A percentile compares a stretch with the other conserved stretches of the same genome.
Conservation (phyloP, 2,797 vertebrate species). For the Atherinosoma microstoma region DNA sequence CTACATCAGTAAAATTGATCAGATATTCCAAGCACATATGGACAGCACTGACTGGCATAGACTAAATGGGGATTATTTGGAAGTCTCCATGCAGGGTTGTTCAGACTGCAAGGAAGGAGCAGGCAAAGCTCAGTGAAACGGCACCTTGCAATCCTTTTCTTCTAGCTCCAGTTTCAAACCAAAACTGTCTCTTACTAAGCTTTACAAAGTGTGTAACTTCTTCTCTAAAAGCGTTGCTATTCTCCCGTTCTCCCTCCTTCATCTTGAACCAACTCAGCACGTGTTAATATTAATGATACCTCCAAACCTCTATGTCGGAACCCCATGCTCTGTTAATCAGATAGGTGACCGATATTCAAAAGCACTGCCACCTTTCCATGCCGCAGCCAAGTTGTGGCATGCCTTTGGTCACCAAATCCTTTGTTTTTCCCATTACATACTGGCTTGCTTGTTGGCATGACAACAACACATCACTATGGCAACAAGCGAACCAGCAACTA, state of each 20-base stretch:
- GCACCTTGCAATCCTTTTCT: constrained; percentile 41
- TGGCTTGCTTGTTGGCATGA: constrained; percentile 72
- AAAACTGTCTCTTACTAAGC: constrained; percentile 54
- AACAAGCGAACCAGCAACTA: constrained; percentile 66
- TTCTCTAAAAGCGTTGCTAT: constrained; percentile 35
- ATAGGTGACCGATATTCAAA: constrained; percentile 52
- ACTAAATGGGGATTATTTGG: constrained; percentile 76
- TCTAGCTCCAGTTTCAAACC: constrained; percentile 40
- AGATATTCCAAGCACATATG: constrained; percentile 76
- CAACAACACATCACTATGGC: constrained; percentile 77
- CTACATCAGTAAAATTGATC: constrained; percentile 67
- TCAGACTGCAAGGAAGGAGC: constrained; percentile 55
- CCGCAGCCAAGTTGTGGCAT: constrained; percentile 40
- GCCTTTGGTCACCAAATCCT: constrained; percentile 35
- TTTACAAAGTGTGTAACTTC: constrained; percentile 48
- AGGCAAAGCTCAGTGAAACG: constrained; percentile 51
- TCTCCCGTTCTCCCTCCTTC: constrained; percentile 33
- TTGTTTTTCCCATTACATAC: constrained; percentile 45
- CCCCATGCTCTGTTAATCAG: constrained; percentile 27
- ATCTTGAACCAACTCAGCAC: constrained; percentile 43
- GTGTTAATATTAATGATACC: constrained; percentile 44
- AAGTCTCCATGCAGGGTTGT: constrained; percentile 69
- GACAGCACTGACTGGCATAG: constrained; percentile 60
- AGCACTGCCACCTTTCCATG: constrained; percentile 8
- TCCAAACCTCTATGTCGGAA: constrained; percentile 26